Conservation (phyloP, 2,797 vertebrate genomes). For the Pangasius sanitwongsei region DNA sequence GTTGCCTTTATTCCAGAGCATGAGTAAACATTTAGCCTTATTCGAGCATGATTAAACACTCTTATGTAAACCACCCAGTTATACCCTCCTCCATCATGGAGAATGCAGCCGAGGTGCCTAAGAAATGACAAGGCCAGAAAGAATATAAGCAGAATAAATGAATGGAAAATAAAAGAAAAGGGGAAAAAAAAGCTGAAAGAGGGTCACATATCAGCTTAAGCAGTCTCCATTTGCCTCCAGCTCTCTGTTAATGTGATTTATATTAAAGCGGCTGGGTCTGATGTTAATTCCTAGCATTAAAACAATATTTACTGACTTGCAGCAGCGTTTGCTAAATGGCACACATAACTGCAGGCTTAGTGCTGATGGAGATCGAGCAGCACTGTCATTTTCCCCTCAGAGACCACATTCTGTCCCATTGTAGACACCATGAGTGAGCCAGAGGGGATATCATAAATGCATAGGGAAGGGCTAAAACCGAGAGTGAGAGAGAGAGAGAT, state of each 20-base stretch:
- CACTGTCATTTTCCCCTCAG: slow-evolving; percentile 13
- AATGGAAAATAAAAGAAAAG: slow-evolving; percentile 14
- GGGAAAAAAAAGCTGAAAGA: slow-evolving; percentile 15
- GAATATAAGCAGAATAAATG: slow-evolving; percentile 12
- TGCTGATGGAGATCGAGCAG: slow-evolving; percentile 19
- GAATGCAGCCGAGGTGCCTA: slow-evolving; percentile 42
- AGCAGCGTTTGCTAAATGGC: slow-evolving; percentile 27
- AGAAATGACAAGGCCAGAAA: slow-evolving; percentile 40
- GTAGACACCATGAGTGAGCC: slow-evolving; percentile 3
- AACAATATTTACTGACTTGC: slow-evolving; percentile 49
- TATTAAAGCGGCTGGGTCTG: slow-evolving; percentile 47
- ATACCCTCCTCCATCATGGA: slow-evolving; percentile 44
- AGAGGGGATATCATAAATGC: slow-evolving; percentile 17
- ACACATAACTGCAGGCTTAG: slow-evolving; percentile 38
- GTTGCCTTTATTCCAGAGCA: slow-evolving; percentile 53
- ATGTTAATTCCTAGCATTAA: slow-evolving; percentile 53
- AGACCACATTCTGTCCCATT: slow-evolving; percentile 5
- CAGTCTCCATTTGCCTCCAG: slow-evolving; percentile 40
- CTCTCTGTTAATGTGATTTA: slow-evolving; percentile 56
- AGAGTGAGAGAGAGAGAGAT: neutral
- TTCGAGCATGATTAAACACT: slow-evolving; percentile 56
- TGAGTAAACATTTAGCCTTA: slow-evolving; percentile 56
- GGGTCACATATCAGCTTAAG: slow-evolving; percentile 43
- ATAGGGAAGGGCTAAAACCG: neutral
- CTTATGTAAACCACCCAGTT: slow-evolving; percentile 54